Conservation (phyloP, 1,140 invertebrate genomes). For the Achatina immaculata region DNA sequence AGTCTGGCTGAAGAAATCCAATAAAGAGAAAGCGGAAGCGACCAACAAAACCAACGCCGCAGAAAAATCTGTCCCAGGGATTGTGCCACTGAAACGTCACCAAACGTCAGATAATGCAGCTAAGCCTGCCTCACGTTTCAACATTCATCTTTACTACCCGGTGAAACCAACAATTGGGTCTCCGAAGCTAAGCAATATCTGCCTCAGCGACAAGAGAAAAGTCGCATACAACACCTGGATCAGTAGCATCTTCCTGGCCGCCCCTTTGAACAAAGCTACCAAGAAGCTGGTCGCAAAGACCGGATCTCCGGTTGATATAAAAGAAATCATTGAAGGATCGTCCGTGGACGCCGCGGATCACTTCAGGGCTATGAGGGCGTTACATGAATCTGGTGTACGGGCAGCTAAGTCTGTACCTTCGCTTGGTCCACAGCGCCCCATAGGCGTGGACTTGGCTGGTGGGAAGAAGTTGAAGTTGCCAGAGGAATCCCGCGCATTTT, state of each 20-base stretch:
- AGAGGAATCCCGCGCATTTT: neutral
- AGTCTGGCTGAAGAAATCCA: conserved; percentile 6
- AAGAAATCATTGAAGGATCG: conserved; percentile 30
- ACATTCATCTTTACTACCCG: neutral
- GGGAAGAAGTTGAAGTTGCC: neutral
- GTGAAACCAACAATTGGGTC: neutral
- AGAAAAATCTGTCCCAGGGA: neutral
- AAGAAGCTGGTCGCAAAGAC: conserved; percentile 4
- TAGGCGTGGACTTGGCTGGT: neutral
- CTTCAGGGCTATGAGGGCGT: too few species aligned
- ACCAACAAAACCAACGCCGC: neutral
- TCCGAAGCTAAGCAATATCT: neutral
- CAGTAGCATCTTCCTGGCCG: neutral
- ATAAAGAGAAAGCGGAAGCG: neutral
- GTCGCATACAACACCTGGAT: neutral
- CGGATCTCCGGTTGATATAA: conserved; percentile 29
- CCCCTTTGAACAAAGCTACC: conserved; percentile 21
- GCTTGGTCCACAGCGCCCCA: neutral
- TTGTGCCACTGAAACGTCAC: neutral
- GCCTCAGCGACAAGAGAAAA: neutral
- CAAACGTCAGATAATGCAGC: neutral
- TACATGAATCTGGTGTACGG: neutral
- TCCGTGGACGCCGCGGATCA: conserved; percentile 28
- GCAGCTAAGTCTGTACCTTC: conserved; percentile 15
- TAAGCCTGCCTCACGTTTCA: neutral